A percentile compares a stretch with the other conserved stretches of the same genome.
phyloP scores from a whole-genome alignment of 2,113 vertebrate genomes.

The Crotalus horridus region DNA sequence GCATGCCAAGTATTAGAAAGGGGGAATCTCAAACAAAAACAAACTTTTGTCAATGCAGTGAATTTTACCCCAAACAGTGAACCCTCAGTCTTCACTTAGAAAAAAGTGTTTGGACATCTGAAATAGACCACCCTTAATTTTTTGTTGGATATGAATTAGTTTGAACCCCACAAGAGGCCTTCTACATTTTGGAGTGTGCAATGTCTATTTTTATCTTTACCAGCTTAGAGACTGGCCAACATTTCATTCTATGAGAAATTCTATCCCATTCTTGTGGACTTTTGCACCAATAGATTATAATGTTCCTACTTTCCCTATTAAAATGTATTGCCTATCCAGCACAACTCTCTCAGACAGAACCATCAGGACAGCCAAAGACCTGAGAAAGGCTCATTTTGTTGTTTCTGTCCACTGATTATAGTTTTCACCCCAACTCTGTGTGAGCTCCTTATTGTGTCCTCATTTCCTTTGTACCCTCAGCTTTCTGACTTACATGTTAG shows the following conservation, averaged over 20 bases:
- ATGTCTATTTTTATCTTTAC: not conserved
- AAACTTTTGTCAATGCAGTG: not conserved
- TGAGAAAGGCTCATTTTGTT: not conserved
- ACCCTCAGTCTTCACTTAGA: not conserved
- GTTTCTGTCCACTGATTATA: not conserved
- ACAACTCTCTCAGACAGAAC: not conserved
- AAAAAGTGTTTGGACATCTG: not conserved
- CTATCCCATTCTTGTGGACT: not conserved
- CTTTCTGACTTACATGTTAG: not conserved
- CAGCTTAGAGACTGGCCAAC: not conserved
- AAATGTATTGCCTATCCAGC: not conserved
- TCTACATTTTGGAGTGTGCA: not conserved
- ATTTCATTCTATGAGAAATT: not conserved
- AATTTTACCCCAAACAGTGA: not conserved
- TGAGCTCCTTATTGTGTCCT: not conserved
- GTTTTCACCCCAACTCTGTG: not conserved
- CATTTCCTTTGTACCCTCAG: not conserved
- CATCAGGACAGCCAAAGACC: not conserved
- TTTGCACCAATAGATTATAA: not conserved
- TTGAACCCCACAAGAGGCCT: not conserved
- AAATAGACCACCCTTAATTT: not conserved
- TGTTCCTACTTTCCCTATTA: not conserved
- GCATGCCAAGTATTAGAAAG: not conserved
- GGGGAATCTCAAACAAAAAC: not conserved
- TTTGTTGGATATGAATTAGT: not conserved